Evolutionary conservation across 37 sponge, comb jelly and placozoan genomes (phyloP).

Genomic region (Eunapius fragilis): DNA sequence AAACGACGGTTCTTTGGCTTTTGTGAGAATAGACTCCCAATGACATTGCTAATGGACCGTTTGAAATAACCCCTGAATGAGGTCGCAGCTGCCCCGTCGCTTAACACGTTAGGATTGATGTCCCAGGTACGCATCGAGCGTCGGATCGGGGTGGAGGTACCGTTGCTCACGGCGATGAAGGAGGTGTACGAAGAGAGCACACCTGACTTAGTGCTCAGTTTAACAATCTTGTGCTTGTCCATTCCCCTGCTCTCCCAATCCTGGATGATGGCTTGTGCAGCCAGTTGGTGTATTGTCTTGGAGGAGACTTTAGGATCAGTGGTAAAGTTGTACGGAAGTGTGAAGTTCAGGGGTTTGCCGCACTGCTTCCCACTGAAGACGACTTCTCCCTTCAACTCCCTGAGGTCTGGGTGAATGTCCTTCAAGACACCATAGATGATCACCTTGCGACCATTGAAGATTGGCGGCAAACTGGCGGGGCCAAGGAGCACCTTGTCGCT

Average conservation of each 20-base stretch:
- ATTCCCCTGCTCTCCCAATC: conserved; percentile 26
- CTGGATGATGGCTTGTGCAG: conserved; percentile 63
- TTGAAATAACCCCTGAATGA: neutral
- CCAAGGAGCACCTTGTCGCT: conserved; percentile 11
- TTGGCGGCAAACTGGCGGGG: conserved; percentile 47
- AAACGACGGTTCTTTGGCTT: neutral
- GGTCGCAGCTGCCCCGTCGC: neutral
- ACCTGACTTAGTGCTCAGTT: conserved; percentile 61
- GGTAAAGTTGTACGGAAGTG: neutral
- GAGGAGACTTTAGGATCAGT: neutral
- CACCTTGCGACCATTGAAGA: conserved; percentile 66
- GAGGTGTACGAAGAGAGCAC: conserved; percentile 71
- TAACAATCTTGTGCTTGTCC: conserved; percentile 34
- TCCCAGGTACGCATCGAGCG: conserved; percentile 61
- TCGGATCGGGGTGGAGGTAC: conserved; percentile 46
- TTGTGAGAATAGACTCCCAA: neutral
- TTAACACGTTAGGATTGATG: neutral
- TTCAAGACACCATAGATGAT: conserved; percentile 65
- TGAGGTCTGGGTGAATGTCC: neutral
- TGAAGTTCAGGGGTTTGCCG: conserved; percentile 2
- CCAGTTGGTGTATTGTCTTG: conserved; percentile 70
- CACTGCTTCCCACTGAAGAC: conserved; percentile 21
- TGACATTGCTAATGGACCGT: neutral
- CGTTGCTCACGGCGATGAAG: conserved; percentile 69
- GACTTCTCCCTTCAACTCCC: conserved; percentile 33